phyloP scores from a whole-genome alignment of 64 coral and sea anemone species.

The Porites australiensis region DNA sequence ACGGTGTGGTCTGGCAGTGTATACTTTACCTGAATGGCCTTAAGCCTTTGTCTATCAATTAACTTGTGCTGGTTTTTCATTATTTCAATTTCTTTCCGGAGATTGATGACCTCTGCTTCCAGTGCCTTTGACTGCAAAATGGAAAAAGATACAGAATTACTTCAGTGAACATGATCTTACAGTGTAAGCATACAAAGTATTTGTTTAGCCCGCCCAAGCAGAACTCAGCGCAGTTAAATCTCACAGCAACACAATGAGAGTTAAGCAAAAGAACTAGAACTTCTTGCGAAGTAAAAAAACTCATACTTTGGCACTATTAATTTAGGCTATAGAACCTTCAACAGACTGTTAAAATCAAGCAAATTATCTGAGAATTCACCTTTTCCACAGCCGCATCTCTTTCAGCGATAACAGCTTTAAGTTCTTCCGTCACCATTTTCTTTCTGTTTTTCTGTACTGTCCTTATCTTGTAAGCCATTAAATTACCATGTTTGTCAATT shows the following conservation, averaged over 20 bases:
- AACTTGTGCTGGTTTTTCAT: conserved; percentile 93
- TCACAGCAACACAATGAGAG: too few species aligned
- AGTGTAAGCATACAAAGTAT: not conserved
- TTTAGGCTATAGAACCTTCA: too few species aligned
- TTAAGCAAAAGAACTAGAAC: too few species aligned
- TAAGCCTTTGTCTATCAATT: conserved; percentile 91
- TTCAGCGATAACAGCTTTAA: conserved; percentile 88
- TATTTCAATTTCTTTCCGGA: conserved; percentile 86
- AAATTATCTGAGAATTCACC: not conserved
- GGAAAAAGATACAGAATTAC: not conserved
- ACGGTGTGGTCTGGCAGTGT: not conserved
- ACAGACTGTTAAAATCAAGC: too few species aligned
- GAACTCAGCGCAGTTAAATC: too few species aligned
- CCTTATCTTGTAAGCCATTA: conserved; percentile 83
- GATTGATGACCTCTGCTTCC: conserved; percentile 82
- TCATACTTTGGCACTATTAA: too few species aligned
- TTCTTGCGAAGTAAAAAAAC: too few species aligned
- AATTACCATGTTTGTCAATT: conserved; percentile 88
- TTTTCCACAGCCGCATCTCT: conserved; percentile 82
- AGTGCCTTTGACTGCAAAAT: conserved; percentile 63
- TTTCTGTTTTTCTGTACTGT: conserved; percentile 81
- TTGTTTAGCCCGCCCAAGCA: too few species aligned
- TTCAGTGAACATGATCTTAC: not conserved
- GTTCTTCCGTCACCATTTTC: conserved; percentile 85
- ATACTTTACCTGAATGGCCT: conserved; percentile 81